Evolutionary conservation across 2,888 invertebrate species (phyloP), one percentile per base, ranked within the genome.

Genomic region (Plebejus melissa): DNA sequence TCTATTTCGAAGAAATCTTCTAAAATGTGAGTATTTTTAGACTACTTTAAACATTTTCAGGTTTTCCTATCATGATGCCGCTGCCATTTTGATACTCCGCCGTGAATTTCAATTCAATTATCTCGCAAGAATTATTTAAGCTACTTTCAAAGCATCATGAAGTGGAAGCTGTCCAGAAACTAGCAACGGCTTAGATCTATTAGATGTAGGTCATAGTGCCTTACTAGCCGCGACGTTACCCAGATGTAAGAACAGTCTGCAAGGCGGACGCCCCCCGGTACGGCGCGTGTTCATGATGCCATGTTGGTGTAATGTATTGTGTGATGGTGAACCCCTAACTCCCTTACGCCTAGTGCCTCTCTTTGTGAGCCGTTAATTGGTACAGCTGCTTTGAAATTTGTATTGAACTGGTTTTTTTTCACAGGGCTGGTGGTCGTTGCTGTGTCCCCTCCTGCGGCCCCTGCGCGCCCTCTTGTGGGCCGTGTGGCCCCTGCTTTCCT

Each of bases 401-500:
- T 16, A 54, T 46, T 54, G 54, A 54, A 13, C 0, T 41, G 22
- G 32, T 74, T 58, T 75, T 77, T 72, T 81, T 78, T 1, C 84
- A 46, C 46, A 89, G 90, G 88, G 89, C 32, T 72, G 50, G 50
- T 72, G 28, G 46, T 16, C 22, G 89, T 82, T 65, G 78, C 69
- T 78, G 65, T 65, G 13, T 80, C 69, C 82, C 83, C 71, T 82
- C 84, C 79, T 79, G 83, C 76, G 84, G 84, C 50, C 82, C 84
- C 50, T 82, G 89, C 81, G 89, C 90, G 80, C 91, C 91, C 0
- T 5, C 38, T 13, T 65, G 89, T 82, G 88, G 89, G 77, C 80
- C 81, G 72, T 80, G 81, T 77, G 85, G 87, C 76, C 82, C 83
- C 76, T 65, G 78, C 69, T 78, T 65, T 13, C 65, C 80, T 69